Evolutionary conservation across 2,888 invertebrate genomes (phyloP), one percentile per base, ranked within the genome.

Genomic region (Noctua comes): DNA sequence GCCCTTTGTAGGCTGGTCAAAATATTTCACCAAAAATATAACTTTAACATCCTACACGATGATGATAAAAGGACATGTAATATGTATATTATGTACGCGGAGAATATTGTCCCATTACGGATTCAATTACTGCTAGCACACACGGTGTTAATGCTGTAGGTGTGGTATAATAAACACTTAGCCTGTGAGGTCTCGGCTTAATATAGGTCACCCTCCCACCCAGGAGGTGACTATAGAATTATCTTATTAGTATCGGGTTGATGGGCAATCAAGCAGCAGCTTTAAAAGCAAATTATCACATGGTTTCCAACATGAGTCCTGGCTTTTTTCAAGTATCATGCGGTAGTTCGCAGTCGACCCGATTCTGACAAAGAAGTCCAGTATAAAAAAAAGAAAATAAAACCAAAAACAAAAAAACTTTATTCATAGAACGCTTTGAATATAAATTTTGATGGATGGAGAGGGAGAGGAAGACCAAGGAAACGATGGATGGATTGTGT

Each of bases 161-260:
- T 78, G 48, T 72, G 40, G 68, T 81, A 79, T 84, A 83, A 79
- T 81, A 81, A 83, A 83, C 81, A 81, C 68, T 81, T 83, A 78
- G 57, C 62, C 76, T 66, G 65, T 77, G 51, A 83, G 59, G 71
- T 77, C 70, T 83, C 36, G 43, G 36, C 36, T 71, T 81, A 72
- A 81, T 81, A 51, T 81, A 83, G 81, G 84, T 83, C 84, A 64
- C 31, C 24, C 8, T 27, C 18, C 31, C 21, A 75, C 75, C 6
- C 62, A 64, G 36, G 21, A 70, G 59, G 43, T 70, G 27, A 51
- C 65, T 83, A 70, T 69, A 69, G 31, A 65, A 43, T 76, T 69
- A 69, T 51, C 13, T 59, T 65, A 82, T 80, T 76, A 82, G 57
- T 65, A 69, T 76, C 40, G 10, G 21, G 31, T 65, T 62, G 18